Conservation (phyloP, 1,140 invertebrate genomes). For the Bilobella aurantiaca region DNA sequence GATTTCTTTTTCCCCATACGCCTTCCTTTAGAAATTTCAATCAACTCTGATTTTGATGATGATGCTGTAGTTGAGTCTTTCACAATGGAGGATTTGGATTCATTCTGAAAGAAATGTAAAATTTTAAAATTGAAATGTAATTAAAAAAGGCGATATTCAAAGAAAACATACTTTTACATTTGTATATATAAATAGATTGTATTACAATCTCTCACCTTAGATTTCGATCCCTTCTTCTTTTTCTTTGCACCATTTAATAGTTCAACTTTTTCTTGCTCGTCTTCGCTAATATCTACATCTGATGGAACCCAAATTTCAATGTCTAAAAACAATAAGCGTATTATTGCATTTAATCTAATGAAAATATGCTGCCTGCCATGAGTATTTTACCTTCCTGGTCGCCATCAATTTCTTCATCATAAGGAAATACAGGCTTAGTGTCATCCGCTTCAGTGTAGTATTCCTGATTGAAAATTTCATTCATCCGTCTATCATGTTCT, state of each 20-base stretch:
- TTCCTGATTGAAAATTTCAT: conserved; percentile 70
- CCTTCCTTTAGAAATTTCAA: conserved; percentile 43
- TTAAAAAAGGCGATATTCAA: too few species aligned
- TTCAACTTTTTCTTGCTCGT: conserved; percentile 36
- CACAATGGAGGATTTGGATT: too few species aligned
- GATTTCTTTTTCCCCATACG: conserved; percentile 49
- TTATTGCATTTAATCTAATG: background rate
- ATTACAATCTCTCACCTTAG: conserved; percentile 28
- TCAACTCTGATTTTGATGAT: conserved; percentile 50
- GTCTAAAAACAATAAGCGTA: background rate
- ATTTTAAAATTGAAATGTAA: too few species aligned
- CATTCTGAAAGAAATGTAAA: too few species aligned
- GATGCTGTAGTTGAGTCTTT: too few species aligned
- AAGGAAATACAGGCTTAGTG: conserved; percentile 68
- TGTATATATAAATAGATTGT: conserved; percentile 1
- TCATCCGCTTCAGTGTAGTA: conserved; percentile 64
- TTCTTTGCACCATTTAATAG: conserved; percentile 29
- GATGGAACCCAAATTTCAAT: conserved; percentile 43
- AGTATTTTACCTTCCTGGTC: conserved; percentile 20
- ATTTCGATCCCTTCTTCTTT: conserved; percentile 35
- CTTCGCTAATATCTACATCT: conserved; percentile 39
- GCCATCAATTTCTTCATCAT: conserved; percentile 56
- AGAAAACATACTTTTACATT: background rate
- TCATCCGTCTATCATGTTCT: conserved; percentile 78
- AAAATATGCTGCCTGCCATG: background rate